These are phyloP conservation scores for Ryuthela nishihirai DNA, from an alignment of 2,888 invertebrate genomes.

Conservation along the genomic window DNA sequence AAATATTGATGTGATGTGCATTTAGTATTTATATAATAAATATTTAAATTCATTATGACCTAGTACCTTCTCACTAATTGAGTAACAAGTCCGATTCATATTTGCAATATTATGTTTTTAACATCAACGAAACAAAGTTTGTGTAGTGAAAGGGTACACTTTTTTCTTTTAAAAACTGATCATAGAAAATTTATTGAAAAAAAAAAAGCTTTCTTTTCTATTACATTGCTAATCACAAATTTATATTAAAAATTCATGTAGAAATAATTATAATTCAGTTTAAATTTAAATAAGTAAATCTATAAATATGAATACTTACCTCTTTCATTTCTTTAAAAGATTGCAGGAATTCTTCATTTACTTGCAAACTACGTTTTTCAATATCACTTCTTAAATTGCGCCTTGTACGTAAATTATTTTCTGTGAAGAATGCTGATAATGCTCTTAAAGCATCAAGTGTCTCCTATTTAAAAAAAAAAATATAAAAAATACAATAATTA, in stretches of 20 bases:
- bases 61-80: no score
- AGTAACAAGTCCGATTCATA: no score
- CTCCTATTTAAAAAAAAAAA: slow-evolving; percentile 58
- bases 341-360: slow-evolving; percentile 64
- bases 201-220: no score
- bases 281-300: slow-evolving; percentile 1
- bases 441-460: slow-evolving; percentile 84
- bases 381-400: slow-evolving; percentile 86
- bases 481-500: not conserved
- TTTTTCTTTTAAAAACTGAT: no score
- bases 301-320: slow-evolving; percentile 30
- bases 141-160: no score
- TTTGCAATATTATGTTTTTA: no score
- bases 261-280: not conserved
- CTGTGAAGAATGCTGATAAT: slow-evolving; percentile 78
- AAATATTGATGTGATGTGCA: no score
- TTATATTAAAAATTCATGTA: not conserved
- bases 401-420: slow-evolving; percentile 76
- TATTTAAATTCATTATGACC: no score
- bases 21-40: no score
- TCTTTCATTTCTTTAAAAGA: slow-evolving; percentile 43
- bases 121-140: no score
- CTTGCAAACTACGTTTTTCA: slow-evolving; percentile 79
- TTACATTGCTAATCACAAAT: not conserved
- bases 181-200: no score